Evolutionary conservation across 2,797 vertebrate genomes (phyloP).

Genomic region (Poeciliopsis infans): DNA sequence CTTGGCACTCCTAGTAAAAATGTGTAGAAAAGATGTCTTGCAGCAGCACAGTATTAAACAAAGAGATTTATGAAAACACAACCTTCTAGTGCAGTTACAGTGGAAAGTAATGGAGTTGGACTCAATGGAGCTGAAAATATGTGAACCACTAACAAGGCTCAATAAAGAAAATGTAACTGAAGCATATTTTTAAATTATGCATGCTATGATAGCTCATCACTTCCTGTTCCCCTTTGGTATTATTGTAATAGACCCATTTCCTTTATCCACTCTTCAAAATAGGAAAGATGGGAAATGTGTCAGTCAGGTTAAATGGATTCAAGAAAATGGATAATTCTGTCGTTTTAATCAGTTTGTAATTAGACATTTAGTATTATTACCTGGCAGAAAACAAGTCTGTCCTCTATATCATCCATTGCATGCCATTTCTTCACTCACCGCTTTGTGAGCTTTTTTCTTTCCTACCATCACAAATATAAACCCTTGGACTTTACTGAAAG

Average conservation of each 20-base stretch:
- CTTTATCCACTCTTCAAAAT: background rate
- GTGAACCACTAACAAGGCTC: background rate
- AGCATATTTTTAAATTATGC: background rate
- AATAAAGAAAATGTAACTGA: background rate
- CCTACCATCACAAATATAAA: background rate
- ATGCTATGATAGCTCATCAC: background rate
- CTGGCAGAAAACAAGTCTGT: background rate
- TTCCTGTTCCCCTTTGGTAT: background rate
- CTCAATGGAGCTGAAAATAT: background rate
- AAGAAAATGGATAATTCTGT: background rate
- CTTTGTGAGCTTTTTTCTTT: background rate
- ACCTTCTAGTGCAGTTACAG: background rate
- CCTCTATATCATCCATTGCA: background rate
- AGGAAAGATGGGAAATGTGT: background rate
- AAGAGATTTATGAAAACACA: background rate
- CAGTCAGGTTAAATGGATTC: background rate
- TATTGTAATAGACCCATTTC: background rate
- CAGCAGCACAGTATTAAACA: background rate
- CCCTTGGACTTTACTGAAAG: background rate
- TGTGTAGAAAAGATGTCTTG: background rate
- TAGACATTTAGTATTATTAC: background rate
- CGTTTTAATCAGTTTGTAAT: background rate
- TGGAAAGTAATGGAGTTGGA: background rate
- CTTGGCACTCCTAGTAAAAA: background rate
- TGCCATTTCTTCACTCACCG: background rate